Conservation (phyloP, 2,113 vertebrate species). For the Aegotheles bennettii region DNA sequence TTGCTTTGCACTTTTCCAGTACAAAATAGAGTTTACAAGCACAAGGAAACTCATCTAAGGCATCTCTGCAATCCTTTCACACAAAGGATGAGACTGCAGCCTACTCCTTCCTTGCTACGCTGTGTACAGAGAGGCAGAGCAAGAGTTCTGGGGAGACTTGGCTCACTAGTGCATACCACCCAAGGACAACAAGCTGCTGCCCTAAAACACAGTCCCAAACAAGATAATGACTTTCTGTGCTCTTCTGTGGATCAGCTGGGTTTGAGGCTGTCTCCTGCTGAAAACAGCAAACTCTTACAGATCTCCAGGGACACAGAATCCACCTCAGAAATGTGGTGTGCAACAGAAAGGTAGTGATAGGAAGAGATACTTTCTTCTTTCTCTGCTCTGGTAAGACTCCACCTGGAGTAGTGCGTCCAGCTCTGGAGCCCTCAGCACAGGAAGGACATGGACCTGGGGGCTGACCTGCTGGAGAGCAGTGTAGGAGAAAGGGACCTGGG, state of each 20-base stretch:
- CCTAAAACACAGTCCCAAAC: not conserved
- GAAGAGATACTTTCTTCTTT: not conserved
- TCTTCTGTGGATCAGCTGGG: not conserved
- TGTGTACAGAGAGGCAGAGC: not conserved
- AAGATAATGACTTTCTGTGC: not conserved
- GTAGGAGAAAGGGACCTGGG: too few relatives aligned
- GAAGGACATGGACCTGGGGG: too few relatives aligned
- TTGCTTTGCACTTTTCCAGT: not conserved
- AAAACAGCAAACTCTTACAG: not conserved
- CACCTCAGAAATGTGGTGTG: not conserved
- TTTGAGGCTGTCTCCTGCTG: not conserved
- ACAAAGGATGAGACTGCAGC: not conserved
- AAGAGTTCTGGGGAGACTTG: not conserved
- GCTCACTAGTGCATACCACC: too few relatives aligned
- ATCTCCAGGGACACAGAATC: not conserved
- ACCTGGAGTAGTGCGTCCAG: too few relatives aligned
- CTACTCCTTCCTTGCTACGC: not conserved
- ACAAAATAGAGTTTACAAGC: not conserved
- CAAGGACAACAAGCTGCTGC: not conserved
- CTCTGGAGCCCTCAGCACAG: too few relatives aligned
- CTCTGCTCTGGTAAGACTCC: too few relatives aligned
- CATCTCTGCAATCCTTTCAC: not conserved
- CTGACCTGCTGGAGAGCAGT: too few relatives aligned
- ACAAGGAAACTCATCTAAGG: not conserved
- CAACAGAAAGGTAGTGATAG: not conserved